Base-by-base conservation (phyloP, 2,113 vertebrate genomes). In the Pygoscelis adeliae region DNA sequence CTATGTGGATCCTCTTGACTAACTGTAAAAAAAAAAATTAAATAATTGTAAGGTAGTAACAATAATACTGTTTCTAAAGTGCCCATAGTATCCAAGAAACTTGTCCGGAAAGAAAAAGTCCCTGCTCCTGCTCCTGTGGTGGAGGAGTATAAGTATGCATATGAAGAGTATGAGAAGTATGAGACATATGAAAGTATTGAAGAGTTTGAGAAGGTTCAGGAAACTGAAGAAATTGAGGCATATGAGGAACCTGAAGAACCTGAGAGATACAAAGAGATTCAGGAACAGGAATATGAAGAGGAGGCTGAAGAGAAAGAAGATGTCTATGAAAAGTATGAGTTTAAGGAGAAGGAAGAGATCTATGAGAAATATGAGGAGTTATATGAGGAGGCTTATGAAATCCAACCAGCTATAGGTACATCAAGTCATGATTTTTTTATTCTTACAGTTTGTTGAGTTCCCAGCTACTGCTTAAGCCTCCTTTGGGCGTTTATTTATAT, bases 401-500 rank as follows among this genome's bases (percentile, higher is more conserved):
- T 96, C 73, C 90, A 85, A 20, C 96, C 97, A 92, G 88, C 97
- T 66, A 97, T 90, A 98, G 98, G 98, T 99, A 98, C 65, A 98
- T 49, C 69, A n/a, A 25, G 29, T 80, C 4, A 40, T 89, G 9
- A 62, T 82, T 94, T 94, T 55, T 87, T 85, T 85, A 40, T 73
- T 85, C 53, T 88, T 92, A 21, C 1, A 49, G 8, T 74, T 42
- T 91, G 12, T 73, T 71, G 63, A 52, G 29, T 62, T 84, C 61
- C 42, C 50, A 80, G 23, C 34, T 86, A 12, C 38, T 62, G 40
- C 40, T 92, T 95, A 87, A 58, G 14, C 13, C 6, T 79, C 32
- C 29, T 81, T 42, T 71, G n/a, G 13, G 36, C 53, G 5, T 52
- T 91, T 66, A 18, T 72, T 79, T 73, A 12, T 78, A 42, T 50